These are phyloP conservation scores for Nasonovia ribisnigri DNA, from an alignment of 2,888 invertebrate species.

Conservation along the genomic window DNA sequence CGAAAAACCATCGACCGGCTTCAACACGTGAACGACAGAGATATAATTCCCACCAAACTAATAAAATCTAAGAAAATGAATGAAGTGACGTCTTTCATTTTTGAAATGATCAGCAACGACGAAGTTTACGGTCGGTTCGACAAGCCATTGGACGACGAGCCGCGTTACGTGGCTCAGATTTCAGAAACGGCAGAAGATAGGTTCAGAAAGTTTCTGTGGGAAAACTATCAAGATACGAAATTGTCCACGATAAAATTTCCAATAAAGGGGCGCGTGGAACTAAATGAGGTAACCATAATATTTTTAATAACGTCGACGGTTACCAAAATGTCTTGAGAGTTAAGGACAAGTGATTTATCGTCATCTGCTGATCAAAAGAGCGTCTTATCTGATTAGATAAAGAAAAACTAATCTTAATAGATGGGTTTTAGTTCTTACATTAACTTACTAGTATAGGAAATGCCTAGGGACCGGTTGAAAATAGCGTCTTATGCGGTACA, in stretches of 20 bases:
- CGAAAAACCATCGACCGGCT: constrained; percentile 5
- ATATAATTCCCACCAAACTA: background rate
- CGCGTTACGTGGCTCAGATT: background rate
- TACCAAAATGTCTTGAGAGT: background rate
- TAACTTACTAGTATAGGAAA: too few species aligned
- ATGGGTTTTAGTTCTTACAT: too few species aligned
- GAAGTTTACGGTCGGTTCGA: background rate
- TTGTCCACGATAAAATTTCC: background rate
- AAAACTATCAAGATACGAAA: background rate
- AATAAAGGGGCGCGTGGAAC: background rate
- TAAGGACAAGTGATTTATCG: background rate
- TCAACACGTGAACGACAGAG: background rate
- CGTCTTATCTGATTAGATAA: too few species aligned
- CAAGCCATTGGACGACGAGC: background rate
- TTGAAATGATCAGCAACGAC: background rate
- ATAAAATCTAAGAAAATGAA: background rate
- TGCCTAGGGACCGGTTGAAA: too few species aligned
- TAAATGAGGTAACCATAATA: background rate
- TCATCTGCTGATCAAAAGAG: too few species aligned
- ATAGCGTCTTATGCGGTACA: too few species aligned
- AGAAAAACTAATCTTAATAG: too few species aligned
- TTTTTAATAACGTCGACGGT: background rate
- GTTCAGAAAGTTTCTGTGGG: background rate
- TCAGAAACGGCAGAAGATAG: background rate
- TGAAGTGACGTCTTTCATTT: background rate